These are phyloP conservation scores for Alexandromys oeconomus DNA, from an alignment of 2,797 vertebrate genomes.

Conservation along the genomic window DNA sequence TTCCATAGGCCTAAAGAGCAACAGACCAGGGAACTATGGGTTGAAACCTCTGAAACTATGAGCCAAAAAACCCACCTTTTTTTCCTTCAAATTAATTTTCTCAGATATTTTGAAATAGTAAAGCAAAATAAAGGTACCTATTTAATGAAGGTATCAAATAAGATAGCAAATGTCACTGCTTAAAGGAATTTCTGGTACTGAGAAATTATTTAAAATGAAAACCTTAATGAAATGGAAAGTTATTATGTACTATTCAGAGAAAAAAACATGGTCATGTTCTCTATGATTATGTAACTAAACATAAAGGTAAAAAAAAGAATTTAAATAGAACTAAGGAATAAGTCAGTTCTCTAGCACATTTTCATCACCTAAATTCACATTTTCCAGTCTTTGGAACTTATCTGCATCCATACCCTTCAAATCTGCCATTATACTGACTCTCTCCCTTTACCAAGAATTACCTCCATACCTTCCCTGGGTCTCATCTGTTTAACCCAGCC, in stretches of 20 bases:
- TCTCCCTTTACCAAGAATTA: slow-evolving; percentile 26
- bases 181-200: slow-evolving; percentile 20
- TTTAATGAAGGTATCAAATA: slow-evolving; percentile 20
- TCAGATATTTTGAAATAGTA: neutral
- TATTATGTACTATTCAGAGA: slow-evolving; percentile 23
- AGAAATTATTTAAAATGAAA: slow-evolving; percentile 45
- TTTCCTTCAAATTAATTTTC: neutral
- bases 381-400: slow-evolving; percentile 15
- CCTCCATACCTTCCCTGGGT: neutral
- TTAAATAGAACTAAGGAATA: neutral
- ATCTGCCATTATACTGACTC: neutral
- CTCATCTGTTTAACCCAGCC: neutral
- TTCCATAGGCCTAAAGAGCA: neutral
- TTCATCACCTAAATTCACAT: neutral
- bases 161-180: neutral
- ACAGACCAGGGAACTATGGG: neutral
- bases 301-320: slow-evolving; percentile 1
- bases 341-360: neutral
- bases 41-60: too few species aligned
- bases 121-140: slow-evolving; percentile 15
- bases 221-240: neutral
- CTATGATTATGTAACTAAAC: neutral
- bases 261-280: neutral
- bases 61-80: neutral
- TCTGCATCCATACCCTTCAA: neutral